phyloP scores from a whole-genome alignment of 2,888 invertebrate species.

The Eledona agricola region DNA sequence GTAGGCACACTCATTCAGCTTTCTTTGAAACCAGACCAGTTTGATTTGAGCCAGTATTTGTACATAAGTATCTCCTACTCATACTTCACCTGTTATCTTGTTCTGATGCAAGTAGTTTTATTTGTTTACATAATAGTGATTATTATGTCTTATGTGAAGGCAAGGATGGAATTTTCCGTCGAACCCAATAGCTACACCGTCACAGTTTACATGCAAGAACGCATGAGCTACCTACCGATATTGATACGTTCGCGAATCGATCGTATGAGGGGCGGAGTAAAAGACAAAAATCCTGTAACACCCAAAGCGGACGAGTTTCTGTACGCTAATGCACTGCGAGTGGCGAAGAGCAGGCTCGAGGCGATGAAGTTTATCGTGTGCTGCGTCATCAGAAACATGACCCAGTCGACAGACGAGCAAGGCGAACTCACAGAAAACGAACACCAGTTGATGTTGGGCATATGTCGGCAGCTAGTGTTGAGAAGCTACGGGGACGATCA shows the following conservation, averaged over 20 bases:
- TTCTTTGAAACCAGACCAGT: conserved; percentile 41
- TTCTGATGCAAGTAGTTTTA: conserved; percentile 37
- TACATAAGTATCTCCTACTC: not conserved
- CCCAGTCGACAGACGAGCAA: conserved; percentile 9
- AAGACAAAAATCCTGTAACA: conserved; percentile 22
- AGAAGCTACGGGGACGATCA: conserved; percentile 35
- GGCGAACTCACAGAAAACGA: conserved; percentile 40
- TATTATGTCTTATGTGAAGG: conserved; percentile 45
- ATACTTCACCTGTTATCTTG: conserved; percentile 37
- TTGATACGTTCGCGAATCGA: conserved; percentile 31
- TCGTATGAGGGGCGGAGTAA: conserved; percentile 13
- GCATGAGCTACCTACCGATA: conserved; percentile 42
- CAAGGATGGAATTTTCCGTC: conserved; percentile 45
- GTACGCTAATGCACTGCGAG: conserved; percentile 44
- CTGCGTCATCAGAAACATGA: conserved; percentile 42
- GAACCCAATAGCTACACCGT: conserved; percentile 40
- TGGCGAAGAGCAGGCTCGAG: conserved; percentile 40
- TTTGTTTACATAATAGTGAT: conserved; percentile 47
- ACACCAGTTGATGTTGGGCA: conserved; percentile 41
- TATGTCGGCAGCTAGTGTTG: conserved; percentile 34
- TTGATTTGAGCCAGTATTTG: conserved; percentile 31
- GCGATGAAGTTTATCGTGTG: conserved; percentile 45
- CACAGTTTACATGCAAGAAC: conserved; percentile 42
- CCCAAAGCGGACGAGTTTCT: conserved; percentile 46
- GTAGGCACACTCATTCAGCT: conserved; percentile 43